Percentiles rank a stretch among this genome's conserved stretches.
Conservation (phyloP, 2,888 invertebrate species). For the Heteromyza rotundicornis region DNA sequence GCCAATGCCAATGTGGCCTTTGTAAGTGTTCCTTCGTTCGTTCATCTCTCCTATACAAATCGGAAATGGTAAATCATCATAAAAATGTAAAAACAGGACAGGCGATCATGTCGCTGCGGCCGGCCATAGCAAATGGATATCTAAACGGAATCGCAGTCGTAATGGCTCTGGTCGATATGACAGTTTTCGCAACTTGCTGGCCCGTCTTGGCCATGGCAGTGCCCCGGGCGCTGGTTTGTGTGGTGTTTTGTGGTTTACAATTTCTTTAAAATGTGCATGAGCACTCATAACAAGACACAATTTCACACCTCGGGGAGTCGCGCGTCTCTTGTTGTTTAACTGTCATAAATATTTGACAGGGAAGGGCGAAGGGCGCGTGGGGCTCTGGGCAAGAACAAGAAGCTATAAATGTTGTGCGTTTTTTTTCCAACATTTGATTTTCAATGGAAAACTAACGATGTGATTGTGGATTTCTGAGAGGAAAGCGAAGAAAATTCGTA, state of each 20-base stretch:
- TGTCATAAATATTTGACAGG: conserved; percentile 7
- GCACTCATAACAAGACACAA: conserved; percentile 39
- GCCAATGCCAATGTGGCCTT: conserved; percentile 6
- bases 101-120: conserved; percentile 3
- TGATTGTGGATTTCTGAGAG: too few relatives aligned
- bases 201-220: neutral
- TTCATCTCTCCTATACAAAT: neutral
- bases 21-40: neutral
- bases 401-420: too few relatives aligned
- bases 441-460: too few relatives aligned
- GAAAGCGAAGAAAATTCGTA: too few relatives aligned
- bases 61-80: conserved; percentile 47
- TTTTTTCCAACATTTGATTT: too few relatives aligned
- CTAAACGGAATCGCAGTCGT: conserved; percentile 12
- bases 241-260: conserved; percentile 31
- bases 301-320: conserved; percentile 54
- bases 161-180: neutral
- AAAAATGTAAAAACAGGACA: conserved; percentile 36
- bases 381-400: too few relatives aligned
- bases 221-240: neutral
- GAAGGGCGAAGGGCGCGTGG: too few relatives aligned
- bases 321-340: neutral
- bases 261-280: conserved; percentile 32
- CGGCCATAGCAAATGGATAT: conserved; percentile 7
- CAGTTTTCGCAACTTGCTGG: conserved; percentile 11